Evolutionary conservation across 2,797 vertebrate species (phyloP), one percentile per base, ranked within the genome.

Genomic region (Bryconaethiops microstoma): DNA sequence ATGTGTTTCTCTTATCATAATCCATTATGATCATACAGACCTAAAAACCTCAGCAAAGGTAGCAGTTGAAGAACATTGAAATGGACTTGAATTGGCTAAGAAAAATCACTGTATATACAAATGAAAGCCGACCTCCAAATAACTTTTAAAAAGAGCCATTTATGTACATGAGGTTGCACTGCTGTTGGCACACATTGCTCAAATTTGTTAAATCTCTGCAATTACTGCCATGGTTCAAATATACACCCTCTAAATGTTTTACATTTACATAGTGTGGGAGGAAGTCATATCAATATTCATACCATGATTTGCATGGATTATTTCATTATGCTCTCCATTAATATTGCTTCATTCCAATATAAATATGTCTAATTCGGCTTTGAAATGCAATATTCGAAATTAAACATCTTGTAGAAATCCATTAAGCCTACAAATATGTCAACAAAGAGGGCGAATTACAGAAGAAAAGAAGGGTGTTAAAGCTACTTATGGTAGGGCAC

Each of bases 241-340:
- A 75, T 86, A 84, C 67, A 89, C 83, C 52, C 52, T 77, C 40
- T 88, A 88, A 89, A 92, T 90, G 89, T 89, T 91, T 91, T 84
- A 86, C 84, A 90, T 92, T 92, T 91, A 79, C 88, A 88, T 91
- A 75, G 87, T 92, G 90, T 92, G 89, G 91, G 88, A 91, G 90
- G 89, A 90, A 91, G 88, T 91, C 91, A 91, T 91, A 93, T 91
- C 90, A 93, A 93, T 93, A 92, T 93, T 89, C 79, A 88, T 90
- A 89, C 92, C 89, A 90, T 89, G 92, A 94, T 94, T 94, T 93
- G 89, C 91, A 91, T 89, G 93, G 92, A 94, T 94, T 94, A 94
- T 65, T 84, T 82, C 62, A 87, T 85, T 87, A 85, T 78, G 69
- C 59, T 68, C 74, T 83, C 74, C 79, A 83, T 84, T 86, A 85